phyloP scores from a whole-genome alignment of 2,113 vertebrate species.

The Gobiocypris rarus region DNA sequence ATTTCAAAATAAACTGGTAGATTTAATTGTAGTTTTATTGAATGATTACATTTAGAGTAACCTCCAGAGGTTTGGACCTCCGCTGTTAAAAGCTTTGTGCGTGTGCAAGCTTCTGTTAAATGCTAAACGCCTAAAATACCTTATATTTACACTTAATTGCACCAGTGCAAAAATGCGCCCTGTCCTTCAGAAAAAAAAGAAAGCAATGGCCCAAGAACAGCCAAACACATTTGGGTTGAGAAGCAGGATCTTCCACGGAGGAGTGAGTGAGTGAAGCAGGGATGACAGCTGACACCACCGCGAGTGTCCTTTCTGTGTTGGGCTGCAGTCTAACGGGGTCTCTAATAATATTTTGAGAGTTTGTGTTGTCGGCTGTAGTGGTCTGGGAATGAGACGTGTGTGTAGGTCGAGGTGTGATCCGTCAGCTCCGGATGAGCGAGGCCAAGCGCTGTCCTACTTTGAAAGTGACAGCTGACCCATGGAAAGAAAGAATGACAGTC shows the following conservation, averaged over 20 bases:
- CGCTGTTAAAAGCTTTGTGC: no score
- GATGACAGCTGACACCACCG: slow-evolving; percentile 42
- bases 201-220: background rate
- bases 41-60: no score
- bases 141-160: background rate
- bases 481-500: slow-evolving; percentile 50
- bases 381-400: slow-evolving; percentile 34
- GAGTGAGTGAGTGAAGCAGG: background rate
- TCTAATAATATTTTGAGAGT: slow-evolving; percentile 53
- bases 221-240: background rate
- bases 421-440: slow-evolving; percentile 41
- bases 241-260: background rate
- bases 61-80: no score
- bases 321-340: slow-evolving; percentile 10
- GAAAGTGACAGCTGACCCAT: slow-evolving; percentile 57
- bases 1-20: no score
- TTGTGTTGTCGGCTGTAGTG: slow-evolving; percentile 31
- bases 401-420: slow-evolving; percentile 28
- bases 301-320: slow-evolving; percentile 22
- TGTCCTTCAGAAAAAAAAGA: background rate
- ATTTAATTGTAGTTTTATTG: no score
- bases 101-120: no score
- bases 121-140: background rate
- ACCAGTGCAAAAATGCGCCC: background rate
- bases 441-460: slow-evolving; percentile 46